Evolutionary conservation across 2,888 invertebrate genomes (phyloP).

Genomic region (Antheraea assamensis): DNA sequence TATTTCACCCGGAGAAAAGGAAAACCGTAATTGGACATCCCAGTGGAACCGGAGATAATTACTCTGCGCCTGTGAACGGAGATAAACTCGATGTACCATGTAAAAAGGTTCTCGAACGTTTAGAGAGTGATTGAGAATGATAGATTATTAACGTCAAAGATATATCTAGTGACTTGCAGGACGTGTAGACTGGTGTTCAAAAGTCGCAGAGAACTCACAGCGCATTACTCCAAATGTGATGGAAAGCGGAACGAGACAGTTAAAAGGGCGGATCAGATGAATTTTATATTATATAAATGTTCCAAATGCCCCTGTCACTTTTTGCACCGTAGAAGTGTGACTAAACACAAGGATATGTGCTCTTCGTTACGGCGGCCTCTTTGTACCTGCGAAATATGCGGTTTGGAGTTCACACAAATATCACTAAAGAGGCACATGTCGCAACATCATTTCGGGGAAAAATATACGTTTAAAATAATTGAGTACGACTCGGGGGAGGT

Average conservation of each 20-base stretch:
- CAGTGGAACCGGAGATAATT: neutral
- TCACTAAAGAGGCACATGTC: neutral
- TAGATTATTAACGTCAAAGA: neutral
- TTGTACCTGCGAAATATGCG: neutral
- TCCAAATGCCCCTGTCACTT: neutral
- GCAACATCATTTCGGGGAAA: neutral
- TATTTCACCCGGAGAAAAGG: neutral
- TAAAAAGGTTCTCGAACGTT: neutral
- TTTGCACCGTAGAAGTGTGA: neutral
- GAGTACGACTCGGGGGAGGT: neutral
- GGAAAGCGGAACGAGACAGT: neutral
- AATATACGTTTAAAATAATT: neutral
- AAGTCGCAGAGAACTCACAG: neutral
- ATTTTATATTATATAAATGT: neutral
- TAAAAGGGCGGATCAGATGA: neutral
- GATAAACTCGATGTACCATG: neutral
- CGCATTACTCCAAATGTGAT: neutral
- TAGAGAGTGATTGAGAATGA: neutral
- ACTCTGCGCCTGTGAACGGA: neutral
- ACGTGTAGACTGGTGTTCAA: neutral
- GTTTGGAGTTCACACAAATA: neutral
- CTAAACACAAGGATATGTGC: neutral
- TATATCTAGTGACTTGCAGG: neutral
- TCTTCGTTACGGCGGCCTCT: neutral
- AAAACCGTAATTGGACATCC: neutral